A percentile compares a stretch with the other conserved stretches of the same genome.
Evolutionary conservation across 2,888 invertebrate genomes (phyloP).

Genomic region (Diarsia rubi): DNA sequence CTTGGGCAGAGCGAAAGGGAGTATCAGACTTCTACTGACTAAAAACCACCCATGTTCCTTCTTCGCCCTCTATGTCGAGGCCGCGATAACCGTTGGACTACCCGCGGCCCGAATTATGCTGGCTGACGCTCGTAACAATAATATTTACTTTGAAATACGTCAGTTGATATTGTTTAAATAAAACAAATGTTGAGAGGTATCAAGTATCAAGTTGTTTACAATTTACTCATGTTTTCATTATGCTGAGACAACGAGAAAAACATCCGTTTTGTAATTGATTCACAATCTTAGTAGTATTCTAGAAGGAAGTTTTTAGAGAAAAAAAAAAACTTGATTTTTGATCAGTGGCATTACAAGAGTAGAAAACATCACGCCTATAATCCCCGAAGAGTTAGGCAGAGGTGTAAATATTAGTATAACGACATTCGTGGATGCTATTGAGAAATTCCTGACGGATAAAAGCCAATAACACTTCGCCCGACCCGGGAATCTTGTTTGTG

Average conservation of each 20-base stretch:
- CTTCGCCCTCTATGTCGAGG: no score
- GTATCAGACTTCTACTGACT: no score
- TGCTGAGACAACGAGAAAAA: neutral
- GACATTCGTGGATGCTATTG: no score
- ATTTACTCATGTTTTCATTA: neutral
- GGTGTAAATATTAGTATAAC: no score
- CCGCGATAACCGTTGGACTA: no score
- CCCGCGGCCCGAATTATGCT: slow-evolving; percentile 4
- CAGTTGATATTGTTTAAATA: slow-evolving; percentile 8
- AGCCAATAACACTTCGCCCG: no score
- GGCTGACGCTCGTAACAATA: slow-evolving; percentile 5
- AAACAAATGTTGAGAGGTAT: slow-evolving; percentile 24
- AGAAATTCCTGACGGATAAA: no score
- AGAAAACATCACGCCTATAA: no score
- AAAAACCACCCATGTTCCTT: no score
- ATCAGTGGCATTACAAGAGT: neutral
- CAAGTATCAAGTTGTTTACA: neutral
- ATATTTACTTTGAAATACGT: slow-evolving; percentile 39
- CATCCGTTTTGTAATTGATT: slow-evolving; percentile 6
- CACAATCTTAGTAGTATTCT: neutral
- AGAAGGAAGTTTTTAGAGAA: neutral
- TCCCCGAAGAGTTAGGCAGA: no score
- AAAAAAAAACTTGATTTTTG: neutral
- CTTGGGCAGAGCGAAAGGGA: no score
- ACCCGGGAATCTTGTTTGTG: no score